phyloP scores from a whole-genome alignment of 2,888 invertebrate genomes.

The Hypsopygia costalis region DNA sequence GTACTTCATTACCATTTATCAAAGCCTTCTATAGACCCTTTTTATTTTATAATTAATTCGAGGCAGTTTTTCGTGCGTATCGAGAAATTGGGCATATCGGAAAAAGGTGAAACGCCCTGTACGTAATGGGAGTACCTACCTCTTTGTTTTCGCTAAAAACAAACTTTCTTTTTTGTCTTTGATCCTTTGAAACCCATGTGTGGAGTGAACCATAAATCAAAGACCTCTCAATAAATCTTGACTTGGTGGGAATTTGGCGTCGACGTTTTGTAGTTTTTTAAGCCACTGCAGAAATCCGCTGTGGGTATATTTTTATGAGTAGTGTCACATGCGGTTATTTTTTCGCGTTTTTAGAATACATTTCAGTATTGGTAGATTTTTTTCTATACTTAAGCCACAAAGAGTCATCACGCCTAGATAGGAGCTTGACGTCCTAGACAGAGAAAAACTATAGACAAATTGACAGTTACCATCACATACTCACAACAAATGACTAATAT shows the following conservation, averaged over 20 bases:
- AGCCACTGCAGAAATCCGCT: slow-evolving; percentile 21
- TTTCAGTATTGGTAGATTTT: too few relatives aligned
- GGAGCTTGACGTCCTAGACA: too few relatives aligned
- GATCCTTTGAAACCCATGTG: slow-evolving; percentile 66
- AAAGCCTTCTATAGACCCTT: too few relatives aligned
- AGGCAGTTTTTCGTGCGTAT: not conserved
- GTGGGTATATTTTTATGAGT: slow-evolving; percentile 6
- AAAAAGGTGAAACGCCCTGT: slow-evolving; percentile 32
- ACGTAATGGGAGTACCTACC: slow-evolving; percentile 42
- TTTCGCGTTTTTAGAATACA: too few relatives aligned
- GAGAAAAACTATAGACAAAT: too few relatives aligned
- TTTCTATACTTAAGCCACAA: too few relatives aligned
- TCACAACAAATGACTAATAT: too few relatives aligned
- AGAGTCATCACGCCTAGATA: too few relatives aligned
- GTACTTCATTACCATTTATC: too few relatives aligned
- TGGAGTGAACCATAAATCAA: slow-evolving; percentile 71
- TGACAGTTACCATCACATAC: too few relatives aligned
- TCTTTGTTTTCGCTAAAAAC: slow-evolving; percentile 56
- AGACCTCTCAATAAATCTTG: slow-evolving; percentile 69
- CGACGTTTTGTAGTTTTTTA: slow-evolving; percentile 49
- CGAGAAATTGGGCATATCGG: not conserved
- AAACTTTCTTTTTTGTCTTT: slow-evolving; percentile 65
- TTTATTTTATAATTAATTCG: too few relatives aligned
- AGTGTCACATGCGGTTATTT: not conserved
- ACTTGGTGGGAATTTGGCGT: slow-evolving; percentile 54